Evolutionary conservation across 2,888 invertebrate species (phyloP), one percentile per base, ranked within the genome.

Genomic region (Frankliniella fusca): DNA sequence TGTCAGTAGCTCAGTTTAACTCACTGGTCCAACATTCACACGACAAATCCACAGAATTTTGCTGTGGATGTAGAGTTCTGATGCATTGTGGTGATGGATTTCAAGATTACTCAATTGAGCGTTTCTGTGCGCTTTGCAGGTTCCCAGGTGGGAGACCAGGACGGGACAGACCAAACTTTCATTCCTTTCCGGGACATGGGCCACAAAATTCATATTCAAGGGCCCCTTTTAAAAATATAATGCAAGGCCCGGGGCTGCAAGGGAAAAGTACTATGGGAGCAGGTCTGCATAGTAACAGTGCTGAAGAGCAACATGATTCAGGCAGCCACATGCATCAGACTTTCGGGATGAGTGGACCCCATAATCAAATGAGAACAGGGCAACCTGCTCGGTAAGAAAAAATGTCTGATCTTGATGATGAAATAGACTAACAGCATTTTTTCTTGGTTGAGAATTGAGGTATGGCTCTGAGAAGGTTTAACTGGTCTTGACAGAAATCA

Each of bases 141-240:
- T 76, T 27, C 27, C 70, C 70, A 76, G 70, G 70, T 76, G 70
- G 70, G 70, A 76, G 70, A 76, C 70, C 23, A 76, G 70, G 70
- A 76, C 70, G 70, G 70, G 70, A 76, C 70, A 76, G 70, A 76
- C 27, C 70, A 76, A 27, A 76, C 70, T 76, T 76, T 76, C 23
- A 27, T 12, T 76, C 70, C 12, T 76, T 76, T 76, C 27, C 70
- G 70, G 23, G 70, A 8, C 70, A 76, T 10, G 70, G 70, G 70
- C 70, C 70, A 27, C 70, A 76, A 76, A 76, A 76, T 76, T 76
- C 23, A 12, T 27, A 23, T 23, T 27, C 70, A 11, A 27, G 12
- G 27, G 70, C 23, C 70, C 70, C 12, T 23, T 2, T 9, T 5
- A 76, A 76, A 76, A 76, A 27, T 76, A 27, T 76, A 27, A 76